These are phyloP conservation scores for Cancer borealis DNA, from an alignment of 2,888 invertebrate species.

Conservation along the genomic window DNA sequence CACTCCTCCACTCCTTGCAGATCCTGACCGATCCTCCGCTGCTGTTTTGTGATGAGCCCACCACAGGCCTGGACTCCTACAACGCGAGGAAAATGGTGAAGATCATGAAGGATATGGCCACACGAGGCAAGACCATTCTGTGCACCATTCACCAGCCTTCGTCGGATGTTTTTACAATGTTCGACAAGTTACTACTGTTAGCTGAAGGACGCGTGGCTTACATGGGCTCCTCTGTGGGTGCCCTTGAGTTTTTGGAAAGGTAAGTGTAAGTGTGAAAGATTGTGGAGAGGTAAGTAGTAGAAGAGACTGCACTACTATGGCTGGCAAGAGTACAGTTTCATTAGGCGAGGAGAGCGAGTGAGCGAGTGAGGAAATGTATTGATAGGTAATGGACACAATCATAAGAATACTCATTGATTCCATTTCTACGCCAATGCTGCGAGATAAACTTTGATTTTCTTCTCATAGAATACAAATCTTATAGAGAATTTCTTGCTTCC, in stretches of 20 bases:
- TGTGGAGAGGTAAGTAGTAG: background rate
- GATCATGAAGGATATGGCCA: conserved; percentile 80
- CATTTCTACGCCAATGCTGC: background rate
- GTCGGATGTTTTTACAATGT: conserved; percentile 93
- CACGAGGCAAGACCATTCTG: conserved; percentile 91
- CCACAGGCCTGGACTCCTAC: conserved; percentile 82
- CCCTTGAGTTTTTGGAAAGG: conserved; percentile 80
- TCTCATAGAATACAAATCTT: background rate
- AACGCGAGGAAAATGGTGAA: conserved; percentile 80
- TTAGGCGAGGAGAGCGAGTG: background rate
- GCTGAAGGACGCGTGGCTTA: conserved; percentile 82
- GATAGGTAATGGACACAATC: background rate
- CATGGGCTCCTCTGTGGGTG: conserved; percentile 81
- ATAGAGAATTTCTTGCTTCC: background rate
- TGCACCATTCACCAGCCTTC: conserved; percentile 98
- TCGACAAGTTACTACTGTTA: conserved; percentile 83
- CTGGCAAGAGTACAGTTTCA: background rate
- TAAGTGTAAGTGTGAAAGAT: conserved; percentile 46
- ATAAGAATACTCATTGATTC: background rate
- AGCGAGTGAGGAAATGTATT: background rate
- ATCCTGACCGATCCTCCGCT: conserved; percentile 82
- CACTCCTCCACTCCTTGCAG: conserved; percentile 77
- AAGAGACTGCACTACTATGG: background rate
- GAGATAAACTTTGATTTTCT: background rate
- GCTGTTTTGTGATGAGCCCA: conserved; percentile 82